Evolutionary conservation across 2,888 invertebrate genomes (phyloP).

Genomic region (Bursaphelenchus okinawaensis): DNA sequence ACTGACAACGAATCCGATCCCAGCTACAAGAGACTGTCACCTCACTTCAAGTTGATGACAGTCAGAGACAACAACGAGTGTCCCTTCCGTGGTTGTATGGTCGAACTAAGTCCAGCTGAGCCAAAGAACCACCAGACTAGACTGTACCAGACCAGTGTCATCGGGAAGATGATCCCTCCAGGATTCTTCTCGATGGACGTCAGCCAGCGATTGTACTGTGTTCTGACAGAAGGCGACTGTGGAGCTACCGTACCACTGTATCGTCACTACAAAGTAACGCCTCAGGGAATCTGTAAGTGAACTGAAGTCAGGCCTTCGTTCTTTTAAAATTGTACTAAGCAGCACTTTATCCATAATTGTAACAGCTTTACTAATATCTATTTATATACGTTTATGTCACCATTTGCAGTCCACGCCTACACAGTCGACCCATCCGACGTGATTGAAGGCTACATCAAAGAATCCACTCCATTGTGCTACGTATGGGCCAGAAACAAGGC

Average conservation of each 20-base stretch:
- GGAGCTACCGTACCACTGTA: constrained; percentile 41
- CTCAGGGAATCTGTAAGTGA: constrained; percentile 36
- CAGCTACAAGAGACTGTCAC: constrained; percentile 3
- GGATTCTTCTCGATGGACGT: constrained; percentile 20
- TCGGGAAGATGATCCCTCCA: constrained; percentile 22
- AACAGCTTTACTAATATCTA: background rate
- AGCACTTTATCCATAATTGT: background rate
- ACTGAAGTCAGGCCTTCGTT: too few relatives aligned
- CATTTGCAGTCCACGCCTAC: constrained; percentile 45
- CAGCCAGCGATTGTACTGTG: constrained; percentile 22
- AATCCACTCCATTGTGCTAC: constrained; percentile 38
- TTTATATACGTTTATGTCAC: too few relatives aligned
- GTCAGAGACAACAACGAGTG: constrained; percentile 15
- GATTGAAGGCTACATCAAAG: constrained; percentile 32
- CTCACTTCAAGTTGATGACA: constrained; percentile 16
- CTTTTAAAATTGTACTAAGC: background rate
- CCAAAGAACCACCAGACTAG: constrained; percentile 16
- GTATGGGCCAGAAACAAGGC: constrained; percentile 28
- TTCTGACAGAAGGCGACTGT: constrained; percentile 28
- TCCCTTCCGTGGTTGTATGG: constrained; percentile 12
- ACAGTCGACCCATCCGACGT: constrained; percentile 27
- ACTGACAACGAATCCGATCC: constrained; percentile 14
- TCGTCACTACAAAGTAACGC: constrained; percentile 32
- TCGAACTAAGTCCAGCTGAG: constrained; percentile 13
- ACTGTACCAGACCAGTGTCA: constrained; percentile 21